Evolutionary conservation across 2,888 invertebrate genomes (phyloP).

Genomic region (Athetis lepigone): DNA sequence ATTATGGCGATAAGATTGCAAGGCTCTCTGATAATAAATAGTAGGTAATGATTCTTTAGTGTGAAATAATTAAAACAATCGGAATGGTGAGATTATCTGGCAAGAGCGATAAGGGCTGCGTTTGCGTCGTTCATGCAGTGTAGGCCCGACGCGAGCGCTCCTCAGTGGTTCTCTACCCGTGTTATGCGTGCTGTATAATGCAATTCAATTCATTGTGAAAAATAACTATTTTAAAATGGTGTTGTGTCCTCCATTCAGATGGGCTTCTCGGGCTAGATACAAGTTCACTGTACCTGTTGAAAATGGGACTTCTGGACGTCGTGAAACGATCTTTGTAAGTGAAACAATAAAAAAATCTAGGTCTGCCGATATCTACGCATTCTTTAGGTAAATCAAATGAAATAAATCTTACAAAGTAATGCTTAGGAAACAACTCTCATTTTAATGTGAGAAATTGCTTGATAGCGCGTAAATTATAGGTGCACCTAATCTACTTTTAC

Average conservation of each 20-base stretch:
- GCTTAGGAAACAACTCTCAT: too few species aligned
- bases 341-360: slow-evolving; percentile 21
- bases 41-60: slow-evolving; percentile 82
- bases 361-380: neutral
- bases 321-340: slow-evolving; percentile 85
- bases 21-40: slow-evolving; percentile 85
- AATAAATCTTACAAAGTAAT: too few species aligned
- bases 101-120: slow-evolving; percentile 82
- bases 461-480: too few species aligned
- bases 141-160: slow-evolving; percentile 84
- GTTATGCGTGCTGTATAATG: slow-evolving; percentile 44
- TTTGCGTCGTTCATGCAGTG: slow-evolving; percentile 79
- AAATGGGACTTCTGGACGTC: slow-evolving; percentile 63
- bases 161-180: slow-evolving; percentile 63
- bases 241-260: slow-evolving; percentile 86
- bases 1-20: slow-evolving; percentile 86
- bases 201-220: slow-evolving; percentile 19
- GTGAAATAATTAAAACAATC: slow-evolving; percentile 90
- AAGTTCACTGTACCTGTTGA: slow-evolving; percentile 73
- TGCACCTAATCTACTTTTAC: too few species aligned
- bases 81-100: slow-evolving; percentile 86
- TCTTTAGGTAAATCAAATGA: neutral
- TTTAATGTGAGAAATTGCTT: too few species aligned
- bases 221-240: slow-evolving; percentile 74
- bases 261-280: slow-evolving; percentile 82